Conservation (phyloP, 2,888 invertebrate genomes). For the Biston betularia region DNA sequence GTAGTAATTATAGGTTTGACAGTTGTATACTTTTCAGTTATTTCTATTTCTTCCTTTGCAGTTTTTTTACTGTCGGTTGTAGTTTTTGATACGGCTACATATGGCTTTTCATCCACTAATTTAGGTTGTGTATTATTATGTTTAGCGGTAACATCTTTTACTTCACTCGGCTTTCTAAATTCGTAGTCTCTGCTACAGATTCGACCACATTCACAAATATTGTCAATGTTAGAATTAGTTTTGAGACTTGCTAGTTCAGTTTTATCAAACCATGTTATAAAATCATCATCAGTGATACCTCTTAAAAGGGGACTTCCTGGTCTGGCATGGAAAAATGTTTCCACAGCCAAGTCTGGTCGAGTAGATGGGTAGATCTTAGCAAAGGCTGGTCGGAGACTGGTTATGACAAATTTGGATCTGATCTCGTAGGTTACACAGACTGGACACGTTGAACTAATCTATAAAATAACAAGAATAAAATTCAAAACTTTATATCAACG, state of each 20-base stretch:
- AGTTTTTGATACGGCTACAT: slow-evolving; percentile 27
- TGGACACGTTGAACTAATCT: slow-evolving; percentile 87
- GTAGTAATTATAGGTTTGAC: slow-evolving; percentile 29
- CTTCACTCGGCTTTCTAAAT: slow-evolving; percentile 64
- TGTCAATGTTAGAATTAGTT: slow-evolving; percentile 77
- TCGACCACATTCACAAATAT: slow-evolving; percentile 84
- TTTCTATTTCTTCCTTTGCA: slow-evolving; percentile 31
- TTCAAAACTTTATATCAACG: not conserved
- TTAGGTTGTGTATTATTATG: slow-evolving; percentile 33
- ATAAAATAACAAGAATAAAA: slow-evolving; percentile 46
- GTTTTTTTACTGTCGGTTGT: slow-evolving; percentile 29
- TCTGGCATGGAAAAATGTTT: slow-evolving; percentile 88
- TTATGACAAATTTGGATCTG: slow-evolving; percentile 86
- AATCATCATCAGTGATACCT: slow-evolving; percentile 88
- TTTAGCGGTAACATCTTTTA: slow-evolving; percentile 36
- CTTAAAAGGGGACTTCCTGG: slow-evolving; percentile 86
- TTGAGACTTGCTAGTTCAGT: slow-evolving; percentile 81
- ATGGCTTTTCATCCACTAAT: not conserved
- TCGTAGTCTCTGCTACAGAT: slow-evolving; percentile 80
- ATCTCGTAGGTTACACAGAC: slow-evolving; percentile 88
- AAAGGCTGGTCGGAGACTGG: slow-evolving; percentile 87
- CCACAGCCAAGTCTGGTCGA: slow-evolving; percentile 87
- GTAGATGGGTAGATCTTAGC: slow-evolving; percentile 88
- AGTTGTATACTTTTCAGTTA: slow-evolving; percentile 29
- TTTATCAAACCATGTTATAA: slow-evolving; percentile 89